Percentiles rank a stretch among this genome's conserved stretches.
phyloP scores from a whole-genome alignment of 2,797 vertebrate species.

The Sebastes baramenuke region DNA sequence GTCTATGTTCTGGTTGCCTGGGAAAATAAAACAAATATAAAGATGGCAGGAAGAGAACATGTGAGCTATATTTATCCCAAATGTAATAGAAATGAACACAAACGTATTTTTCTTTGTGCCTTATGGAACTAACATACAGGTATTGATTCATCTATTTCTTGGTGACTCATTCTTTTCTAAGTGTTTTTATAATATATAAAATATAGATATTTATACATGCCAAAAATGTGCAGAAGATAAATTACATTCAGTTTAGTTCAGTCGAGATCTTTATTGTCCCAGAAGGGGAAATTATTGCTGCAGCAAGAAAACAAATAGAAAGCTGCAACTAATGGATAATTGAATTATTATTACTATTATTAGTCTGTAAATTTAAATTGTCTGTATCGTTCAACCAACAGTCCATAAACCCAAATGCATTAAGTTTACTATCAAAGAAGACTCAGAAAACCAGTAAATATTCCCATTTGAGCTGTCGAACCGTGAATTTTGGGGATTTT shows the following conservation, averaged over 20 bases:
- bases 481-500: too few species aligned
- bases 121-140: too few species aligned
- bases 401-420: neutral
- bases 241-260: neutral
- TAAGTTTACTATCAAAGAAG: neutral
- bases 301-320: neutral
- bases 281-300: too few species aligned
- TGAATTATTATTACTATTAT: neutral
- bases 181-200: neutral
- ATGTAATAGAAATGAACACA: neutral
- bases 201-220: neutral
- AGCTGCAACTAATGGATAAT: neutral
- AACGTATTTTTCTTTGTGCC: neutral
- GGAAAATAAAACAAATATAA: neutral
- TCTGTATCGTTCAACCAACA: neutral
- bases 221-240: neutral
- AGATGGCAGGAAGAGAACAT: neutral
- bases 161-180: neutral
- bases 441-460: too few species aligned
- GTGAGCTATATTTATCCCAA: neutral
- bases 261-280: neutral
- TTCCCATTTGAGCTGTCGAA: too few species aligned
- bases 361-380: neutral
- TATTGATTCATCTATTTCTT: too few species aligned
- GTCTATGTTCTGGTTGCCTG: neutral